Evolutionary conservation across 23 tunicate genomes (phyloP).

Genomic region (Halocynthia aurantium): DNA sequence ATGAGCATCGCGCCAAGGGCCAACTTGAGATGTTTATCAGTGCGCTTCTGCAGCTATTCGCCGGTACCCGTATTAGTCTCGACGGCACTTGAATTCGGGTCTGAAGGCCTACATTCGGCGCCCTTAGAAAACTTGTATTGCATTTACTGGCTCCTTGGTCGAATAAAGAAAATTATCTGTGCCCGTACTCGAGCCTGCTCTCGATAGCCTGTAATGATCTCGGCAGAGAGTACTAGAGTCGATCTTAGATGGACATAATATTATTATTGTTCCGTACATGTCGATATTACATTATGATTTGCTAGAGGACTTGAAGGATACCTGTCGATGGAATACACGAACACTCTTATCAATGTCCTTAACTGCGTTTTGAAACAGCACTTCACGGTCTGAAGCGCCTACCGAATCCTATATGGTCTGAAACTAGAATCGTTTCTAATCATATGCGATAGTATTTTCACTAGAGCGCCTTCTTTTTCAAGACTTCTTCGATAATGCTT

Average conservation of each 20-base stretch:
- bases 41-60: too few relatives aligned
- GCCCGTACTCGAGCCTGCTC: too few relatives aligned
- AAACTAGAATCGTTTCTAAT: too few relatives aligned
- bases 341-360: constrained; percentile 19
- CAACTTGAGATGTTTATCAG: too few relatives aligned
- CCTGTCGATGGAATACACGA: constrained; percentile 34
- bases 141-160: constrained; percentile 16
- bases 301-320: constrained; percentile 23
- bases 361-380: constrained; percentile 38
- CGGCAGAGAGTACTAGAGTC: constrained; percentile 3
- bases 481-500: too few relatives aligned
- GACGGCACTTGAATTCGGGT: neutral
- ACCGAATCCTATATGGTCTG: too few relatives aligned
- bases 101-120: constrained; percentile 11
- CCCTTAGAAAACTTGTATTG: constrained; percentile 10
- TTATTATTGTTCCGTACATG: constrained; percentile 32
- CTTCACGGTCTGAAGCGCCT: constrained; percentile 38
- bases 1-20: too few relatives aligned
- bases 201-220: constrained; percentile 4
- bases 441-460: too few relatives aligned
- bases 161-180: too few relatives aligned
- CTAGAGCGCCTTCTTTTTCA: too few relatives aligned
- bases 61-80: neutral
- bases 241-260: constrained; percentile 13
- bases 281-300: constrained; percentile 30